Base-by-base conservation (phyloP, 2,113 vertebrate species). In the Natator depressus region DNA sequence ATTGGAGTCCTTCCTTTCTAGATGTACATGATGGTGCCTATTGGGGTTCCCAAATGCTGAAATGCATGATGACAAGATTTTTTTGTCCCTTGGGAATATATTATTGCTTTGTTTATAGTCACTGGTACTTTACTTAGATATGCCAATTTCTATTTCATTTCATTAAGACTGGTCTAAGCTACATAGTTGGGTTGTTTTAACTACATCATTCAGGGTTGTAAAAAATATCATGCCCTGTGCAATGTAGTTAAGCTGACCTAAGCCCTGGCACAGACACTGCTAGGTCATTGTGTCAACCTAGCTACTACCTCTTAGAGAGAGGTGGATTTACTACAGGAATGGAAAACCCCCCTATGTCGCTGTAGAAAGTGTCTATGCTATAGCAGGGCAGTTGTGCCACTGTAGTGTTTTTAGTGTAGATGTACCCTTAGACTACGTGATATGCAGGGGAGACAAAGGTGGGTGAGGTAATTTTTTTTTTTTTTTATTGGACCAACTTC, bases 41-140 rank as follows among this genome's bases (percentile, higher is more conserved):
- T 47, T 46, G 57, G 72, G 83, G 84, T 84, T 93, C 80, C 59
- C 80, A 79, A 91, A 76, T 0, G 0, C 82, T 78, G 85, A 0
- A 65, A 54, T 1, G 38, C 89, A 82, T 20, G 51, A 35, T 65
- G 17, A 53, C 51, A 53, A 69, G 31, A 24, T 2, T 1, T 88
- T 50, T 29, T 0, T 2, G 5, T 50, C 53, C 55, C 25, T 25
- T 25, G 22, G 55, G 25, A 27, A 57, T 57, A 27, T 57, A 25
- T 57, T 57, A 27, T 57, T 57, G 85, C 79, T 65, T 2, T 72
- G 84, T 89, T 94, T 89, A 93, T 95, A 86, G 72, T 29, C 79
- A 8, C 51, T 25, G 35, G 42, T 82, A 9, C 31, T 72, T 85
- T 13, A 2, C 17, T 5, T 11, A 22, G 93, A 54, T 82, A 53